Percentiles rank a stretch among this genome's conserved stretches.
phyloP scores from a whole-genome alignment of 2,797 vertebrate genomes.

The Thaleichthys pacificus region DNA sequence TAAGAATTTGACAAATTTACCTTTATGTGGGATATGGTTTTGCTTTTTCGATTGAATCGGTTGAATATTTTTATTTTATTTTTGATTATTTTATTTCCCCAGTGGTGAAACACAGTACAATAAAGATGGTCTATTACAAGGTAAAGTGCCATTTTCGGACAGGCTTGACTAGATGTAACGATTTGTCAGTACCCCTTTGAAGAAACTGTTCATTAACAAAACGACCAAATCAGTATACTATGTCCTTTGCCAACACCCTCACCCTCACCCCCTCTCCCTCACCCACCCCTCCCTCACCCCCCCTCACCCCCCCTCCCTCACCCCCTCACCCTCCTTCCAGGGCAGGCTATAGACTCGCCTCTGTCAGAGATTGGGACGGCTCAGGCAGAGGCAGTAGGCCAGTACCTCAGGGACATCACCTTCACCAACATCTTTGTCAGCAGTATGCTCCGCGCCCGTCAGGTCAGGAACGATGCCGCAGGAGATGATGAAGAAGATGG shows the following conservation, averaged over 20 bases:
- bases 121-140: slow-evolving; percentile 90
- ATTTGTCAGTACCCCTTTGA: too few species aligned
- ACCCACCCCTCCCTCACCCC: neutral
- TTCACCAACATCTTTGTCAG: slow-evolving; percentile 87
- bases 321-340: slow-evolving; percentile 55
- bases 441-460: slow-evolving; percentile 82
- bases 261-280: neutral
- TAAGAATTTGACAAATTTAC: neutral
- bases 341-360: slow-evolving; percentile 83
- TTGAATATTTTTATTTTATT: neutral
- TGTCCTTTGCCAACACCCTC: neutral
- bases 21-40: neutral
- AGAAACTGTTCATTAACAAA: neutral
- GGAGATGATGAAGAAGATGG: neutral
- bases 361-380: slow-evolving; percentile 83
- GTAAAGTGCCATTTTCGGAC: slow-evolving; percentile 54
- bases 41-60: neutral
- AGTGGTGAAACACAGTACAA: slow-evolving; percentile 92
- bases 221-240: neutral
- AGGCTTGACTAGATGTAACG: neutral
- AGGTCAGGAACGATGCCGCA: slow-evolving; percentile 64
- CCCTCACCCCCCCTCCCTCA: neutral
- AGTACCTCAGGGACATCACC: slow-evolving; percentile 78
- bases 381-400: slow-evolving; percentile 84
- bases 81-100: slow-evolving; percentile 22